A percentile compares a stretch with the other conserved stretches of the same genome.
Evolutionary conservation across 2,888 invertebrate species (phyloP).

Genomic region (Acanthosoma haemorrhoidale): DNA sequence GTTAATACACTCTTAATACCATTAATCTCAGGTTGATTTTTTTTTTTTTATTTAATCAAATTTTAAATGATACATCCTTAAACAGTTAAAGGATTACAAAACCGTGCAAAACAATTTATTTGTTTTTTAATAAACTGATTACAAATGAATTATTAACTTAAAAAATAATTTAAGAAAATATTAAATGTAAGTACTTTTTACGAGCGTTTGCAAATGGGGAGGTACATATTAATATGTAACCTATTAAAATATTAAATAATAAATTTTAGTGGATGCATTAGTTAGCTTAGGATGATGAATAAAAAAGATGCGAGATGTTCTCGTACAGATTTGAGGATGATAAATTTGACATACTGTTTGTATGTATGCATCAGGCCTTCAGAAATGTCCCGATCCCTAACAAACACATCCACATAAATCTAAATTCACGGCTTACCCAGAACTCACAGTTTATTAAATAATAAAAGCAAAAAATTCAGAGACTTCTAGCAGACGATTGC

Average conservation of each 20-base stretch:
- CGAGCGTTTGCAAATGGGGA: not conserved
- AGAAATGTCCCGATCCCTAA: too few relatives aligned
- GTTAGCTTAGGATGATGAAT: too few relatives aligned
- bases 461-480: too few relatives aligned
- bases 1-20: not conserved
- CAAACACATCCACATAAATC: too few relatives aligned
- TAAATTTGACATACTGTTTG: too few relatives aligned
- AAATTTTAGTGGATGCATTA: too few relatives aligned
- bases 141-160: not conserved
- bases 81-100: not conserved
- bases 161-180: not conserved
- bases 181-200: not conserved
- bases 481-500: not conserved
- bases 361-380: too few relatives aligned
- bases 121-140: not conserved
- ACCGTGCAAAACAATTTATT: not conserved
- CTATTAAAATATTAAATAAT: not conserved
- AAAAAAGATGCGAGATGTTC: too few relatives aligned
- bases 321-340: too few relatives aligned
- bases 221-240: not conserved
- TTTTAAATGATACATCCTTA: constrained; percentile 1
- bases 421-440: too few relatives aligned
- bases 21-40: not conserved
- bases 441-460: too few relatives aligned
- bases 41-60: not conserved